Conservation (phyloP, 2,888 invertebrate genomes). For the Chirona hameri region DNA sequence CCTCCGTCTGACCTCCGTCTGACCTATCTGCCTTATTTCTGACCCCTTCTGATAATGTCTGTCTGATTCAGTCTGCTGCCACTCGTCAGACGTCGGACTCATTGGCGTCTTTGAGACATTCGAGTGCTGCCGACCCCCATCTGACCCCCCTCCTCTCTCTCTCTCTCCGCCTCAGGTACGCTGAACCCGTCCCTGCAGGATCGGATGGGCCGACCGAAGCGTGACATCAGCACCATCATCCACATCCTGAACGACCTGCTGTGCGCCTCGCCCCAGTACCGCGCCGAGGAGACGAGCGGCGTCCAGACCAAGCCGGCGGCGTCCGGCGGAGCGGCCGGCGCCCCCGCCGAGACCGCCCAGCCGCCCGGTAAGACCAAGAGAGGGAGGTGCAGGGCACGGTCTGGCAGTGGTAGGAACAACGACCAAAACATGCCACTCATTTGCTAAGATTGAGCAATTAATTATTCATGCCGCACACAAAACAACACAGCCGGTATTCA, state of each 20-base stretch:
- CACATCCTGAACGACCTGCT: conserved; percentile 91
- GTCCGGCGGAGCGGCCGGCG: neutral
- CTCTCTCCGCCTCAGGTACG: conserved; percentile 60
- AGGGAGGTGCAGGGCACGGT: too few species aligned
- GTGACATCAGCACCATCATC: conserved; percentile 91
- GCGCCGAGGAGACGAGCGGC: conserved; percentile 41
- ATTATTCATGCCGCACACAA: too few species aligned
- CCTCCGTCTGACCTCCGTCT: too few species aligned
- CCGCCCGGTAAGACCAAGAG: neutral
- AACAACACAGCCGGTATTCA: too few species aligned
- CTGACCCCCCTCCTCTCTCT: neutral
- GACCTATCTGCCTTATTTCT: too few species aligned
- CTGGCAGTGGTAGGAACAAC: too few species aligned
- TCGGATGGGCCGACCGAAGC: conserved; percentile 81
- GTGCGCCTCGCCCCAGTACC: conserved; percentile 71
- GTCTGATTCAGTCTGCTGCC: too few species aligned
- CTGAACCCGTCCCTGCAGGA: conserved; percentile 90
- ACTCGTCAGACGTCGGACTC: too few species aligned
- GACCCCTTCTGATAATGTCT: too few species aligned
- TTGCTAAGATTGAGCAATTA: too few species aligned
- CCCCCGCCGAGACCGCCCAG: neutral
- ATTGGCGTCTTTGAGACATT: too few species aligned
- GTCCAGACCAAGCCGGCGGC: conserved; percentile 27
- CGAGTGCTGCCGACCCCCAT: neutral
- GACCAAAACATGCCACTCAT: too few species aligned